A percentile compares a stretch with the other conserved stretches of the same genome.
Conservation (phyloP, 2,797 vertebrate genomes). For the Rachycentron canadum region DNA sequence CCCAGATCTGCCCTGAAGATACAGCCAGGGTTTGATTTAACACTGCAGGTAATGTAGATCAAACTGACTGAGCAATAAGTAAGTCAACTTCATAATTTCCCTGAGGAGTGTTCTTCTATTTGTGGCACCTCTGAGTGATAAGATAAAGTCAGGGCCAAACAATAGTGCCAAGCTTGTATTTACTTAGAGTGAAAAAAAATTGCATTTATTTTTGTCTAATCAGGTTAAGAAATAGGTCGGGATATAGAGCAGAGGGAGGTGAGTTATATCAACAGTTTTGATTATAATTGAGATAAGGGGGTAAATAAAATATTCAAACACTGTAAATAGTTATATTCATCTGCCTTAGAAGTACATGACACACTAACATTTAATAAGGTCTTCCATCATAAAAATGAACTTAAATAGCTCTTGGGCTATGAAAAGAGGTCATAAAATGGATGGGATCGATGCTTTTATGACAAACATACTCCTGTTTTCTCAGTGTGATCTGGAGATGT, state of each 20-base stretch:
- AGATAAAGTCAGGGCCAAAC: slow-evolving; percentile 25
- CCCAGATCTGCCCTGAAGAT: neutral
- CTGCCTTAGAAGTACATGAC: neutral
- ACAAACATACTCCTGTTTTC: neutral
- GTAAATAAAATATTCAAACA: neutral
- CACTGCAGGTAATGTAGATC: neutral
- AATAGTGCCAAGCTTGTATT: slow-evolving; percentile 15
- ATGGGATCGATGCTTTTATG: neutral
- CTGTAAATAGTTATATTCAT: neutral
- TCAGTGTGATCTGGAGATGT: neutral
- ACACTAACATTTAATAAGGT: neutral
- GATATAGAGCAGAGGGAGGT: slow-evolving; percentile 47
- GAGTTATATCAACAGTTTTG: slow-evolving; percentile 23
- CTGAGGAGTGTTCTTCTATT: neutral
- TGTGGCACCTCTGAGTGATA: slow-evolving; percentile 1
- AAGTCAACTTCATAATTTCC: slow-evolving; percentile 17
- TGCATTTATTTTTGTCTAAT: slow-evolving; percentile 66
- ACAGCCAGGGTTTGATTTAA: neutral
- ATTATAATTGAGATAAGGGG: neutral
- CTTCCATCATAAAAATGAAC: neutral
- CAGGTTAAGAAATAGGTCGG: slow-evolving; percentile 70
- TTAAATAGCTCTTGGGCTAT: neutral
- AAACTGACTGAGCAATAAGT: neutral
- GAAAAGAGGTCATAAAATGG: neutral
- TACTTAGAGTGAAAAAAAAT: slow-evolving; percentile 18